Percentiles rank a stretch among this genome's conserved stretches.
phyloP scores from a whole-genome alignment of 2,888 invertebrate species.

The Andrena fulva region DNA sequence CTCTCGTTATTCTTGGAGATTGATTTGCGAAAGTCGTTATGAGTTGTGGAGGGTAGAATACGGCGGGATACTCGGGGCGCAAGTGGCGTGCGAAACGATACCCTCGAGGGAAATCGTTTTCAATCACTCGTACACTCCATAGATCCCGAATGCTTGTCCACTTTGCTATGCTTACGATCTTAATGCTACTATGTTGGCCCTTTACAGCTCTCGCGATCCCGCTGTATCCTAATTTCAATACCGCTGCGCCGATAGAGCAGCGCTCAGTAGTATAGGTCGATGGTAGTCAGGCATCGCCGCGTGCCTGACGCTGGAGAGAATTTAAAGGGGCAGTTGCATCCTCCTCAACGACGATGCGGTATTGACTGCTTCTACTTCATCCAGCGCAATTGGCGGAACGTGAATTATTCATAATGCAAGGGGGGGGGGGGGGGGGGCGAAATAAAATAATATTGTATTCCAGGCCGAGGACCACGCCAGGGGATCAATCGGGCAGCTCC shows the following conservation, averaged over 20 bases:
- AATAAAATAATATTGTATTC: constrained; percentile 57
- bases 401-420: constrained; percentile 56
- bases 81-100: too few relatives aligned
- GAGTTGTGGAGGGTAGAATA: not conserved
- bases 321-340: not conserved
- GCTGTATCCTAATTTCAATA: too few relatives aligned
- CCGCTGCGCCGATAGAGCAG: too few relatives aligned
- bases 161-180: too few relatives aligned
- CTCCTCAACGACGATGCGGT: not conserved
- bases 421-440: not conserved
- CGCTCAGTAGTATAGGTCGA: too few relatives aligned
- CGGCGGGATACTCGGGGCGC: too few relatives aligned
- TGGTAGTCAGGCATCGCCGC: too few relatives aligned
- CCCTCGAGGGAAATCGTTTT: too few relatives aligned
- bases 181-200: too few relatives aligned
- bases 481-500: constrained; percentile 59
- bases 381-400: constrained; percentile 37
- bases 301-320: not conserved
- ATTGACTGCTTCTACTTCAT: not conserved
- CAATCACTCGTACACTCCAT: too few relatives aligned
- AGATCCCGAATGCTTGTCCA: too few relatives aligned
- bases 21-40: not conserved
- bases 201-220: too few relatives aligned
- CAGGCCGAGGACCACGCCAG: not conserved
- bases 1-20: constrained; percentile 4